These are phyloP conservation scores for Orchestia grillus DNA, from an alignment of 1,140 invertebrate species.

Conservation along the genomic window DNA sequence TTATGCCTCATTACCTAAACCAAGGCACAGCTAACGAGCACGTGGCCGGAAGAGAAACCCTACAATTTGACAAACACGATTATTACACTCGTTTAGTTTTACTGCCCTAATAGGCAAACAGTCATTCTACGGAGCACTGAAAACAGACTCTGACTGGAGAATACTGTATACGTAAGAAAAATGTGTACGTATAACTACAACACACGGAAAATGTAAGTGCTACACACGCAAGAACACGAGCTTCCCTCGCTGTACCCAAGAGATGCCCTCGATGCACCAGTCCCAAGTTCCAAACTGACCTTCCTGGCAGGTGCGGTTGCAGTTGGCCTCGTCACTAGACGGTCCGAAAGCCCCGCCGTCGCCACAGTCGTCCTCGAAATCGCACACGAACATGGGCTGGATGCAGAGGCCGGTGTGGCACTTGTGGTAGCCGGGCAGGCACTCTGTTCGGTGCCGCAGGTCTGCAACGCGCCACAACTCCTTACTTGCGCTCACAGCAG, in stretches of 20 bases:
- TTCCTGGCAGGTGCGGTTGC: conserved; percentile 72
- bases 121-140: too few species aligned
- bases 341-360: conserved; percentile 69
- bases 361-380: conserved; percentile 71
- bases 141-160: background rate
- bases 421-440: conserved; percentile 67
- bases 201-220: background rate
- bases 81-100: background rate
- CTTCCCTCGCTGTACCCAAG: too few species aligned
- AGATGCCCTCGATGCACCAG: background rate
- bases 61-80: background rate
- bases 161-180: too few species aligned
- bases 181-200: too few species aligned
- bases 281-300: conserved; percentile 63
- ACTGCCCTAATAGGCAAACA: too few species aligned
- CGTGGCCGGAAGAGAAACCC: background rate
- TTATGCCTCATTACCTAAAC: too few species aligned
- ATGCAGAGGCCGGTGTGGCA: conserved; percentile 70
- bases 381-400: conserved; percentile 69
- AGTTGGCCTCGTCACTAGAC: conserved; percentile 76
- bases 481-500: too few species aligned
- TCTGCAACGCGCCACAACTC: background rate
- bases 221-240: background rate
- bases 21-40: too few species aligned
- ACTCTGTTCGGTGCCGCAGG: conserved; percentile 57